phyloP scores from a whole-genome alignment of 2,113 vertebrate species.

The Phasianus colchicus region DNA sequence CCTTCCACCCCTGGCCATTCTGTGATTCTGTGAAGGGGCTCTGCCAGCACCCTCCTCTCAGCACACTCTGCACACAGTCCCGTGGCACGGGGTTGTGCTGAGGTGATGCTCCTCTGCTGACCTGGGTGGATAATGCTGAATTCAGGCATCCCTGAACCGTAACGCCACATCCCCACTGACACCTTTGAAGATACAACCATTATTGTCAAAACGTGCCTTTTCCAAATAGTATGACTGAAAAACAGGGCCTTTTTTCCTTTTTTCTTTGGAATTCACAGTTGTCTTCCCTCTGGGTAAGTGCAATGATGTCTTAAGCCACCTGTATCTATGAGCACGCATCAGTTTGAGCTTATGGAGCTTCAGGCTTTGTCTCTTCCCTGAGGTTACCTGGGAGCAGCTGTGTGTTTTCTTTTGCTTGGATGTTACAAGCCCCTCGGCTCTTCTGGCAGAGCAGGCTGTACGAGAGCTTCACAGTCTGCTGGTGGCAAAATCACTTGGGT shows the following conservation, averaged over 20 bases:
- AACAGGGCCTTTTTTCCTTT: neutral
- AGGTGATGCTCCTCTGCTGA: neutral
- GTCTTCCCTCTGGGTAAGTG: neutral
- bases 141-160: neutral
- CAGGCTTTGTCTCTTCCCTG: neutral
- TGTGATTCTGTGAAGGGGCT: neutral
- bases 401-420: neutral
- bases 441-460: neutral
- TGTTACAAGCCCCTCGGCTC: neutral
- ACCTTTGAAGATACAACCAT: neutral
- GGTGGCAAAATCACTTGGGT: neutral
- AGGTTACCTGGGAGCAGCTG: neutral
- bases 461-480: neutral
- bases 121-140: neutral
- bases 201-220: neutral
- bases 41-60: neutral
- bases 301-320: neutral
- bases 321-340: neutral
- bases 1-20: too few relatives aligned
- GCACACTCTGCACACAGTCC: neutral
- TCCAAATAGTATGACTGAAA: neutral
- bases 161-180: neutral
- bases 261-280: neutral
- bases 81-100: neutral
- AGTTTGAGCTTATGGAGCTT: neutral